Base-by-base conservation (phyloP, 2,888 invertebrate species). In the Suillia variegata region DNA sequence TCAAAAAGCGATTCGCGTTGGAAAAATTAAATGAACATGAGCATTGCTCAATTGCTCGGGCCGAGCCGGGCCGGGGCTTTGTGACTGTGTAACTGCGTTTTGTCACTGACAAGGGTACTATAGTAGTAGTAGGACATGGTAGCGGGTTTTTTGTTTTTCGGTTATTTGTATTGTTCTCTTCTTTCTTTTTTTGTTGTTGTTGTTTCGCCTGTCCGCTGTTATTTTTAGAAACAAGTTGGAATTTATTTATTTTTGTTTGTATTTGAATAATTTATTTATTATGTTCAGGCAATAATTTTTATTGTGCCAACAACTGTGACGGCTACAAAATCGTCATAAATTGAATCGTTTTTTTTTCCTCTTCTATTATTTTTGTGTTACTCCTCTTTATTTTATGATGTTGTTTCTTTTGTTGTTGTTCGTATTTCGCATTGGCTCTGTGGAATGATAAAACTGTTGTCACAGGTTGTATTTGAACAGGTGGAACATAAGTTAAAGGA, bases 11-110 rank as follows among this genome's bases (percentile, higher is more conserved):
- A 66, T 67, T 73, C 68, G 70, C 67, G 72, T 70, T 73, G 67
- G 58, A 61, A 61, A 70, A 74, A 74, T 71, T 69, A 72, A 77
- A 75, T 70, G 71, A 68, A 69, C 73, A 76, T 70, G 62, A 68
- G 61, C 65, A 66, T 67, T 68, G 67, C 62, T 67, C 65, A 67
- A 64, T 20, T 42, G 8, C n/a, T n/a, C n/a, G 12, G 10, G 4
- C 18, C 10, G 48, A 18, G n/a, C n/a, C n/a, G n/a, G n/a, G n/a
- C n/a, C n/a, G n/a, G n/a, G n/a, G n/a, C n/a, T n/a, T n/a, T n/a
- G n/a, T n/a, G n/a, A n/a, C n/a, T n/a, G n/a, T n/a, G n/a, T n/a
- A n/a, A n/a, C n/a, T n/a, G n/a, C n/a, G n/a, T n/a, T n/a, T n/a
- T n/a, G n/a, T n/a, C n/a, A n/a, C n/a, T n/a, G 10, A 48, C 5